Evolutionary conservation across 2,113 vertebrate genomes (phyloP).

Genomic region (Petroica traversi): DNA sequence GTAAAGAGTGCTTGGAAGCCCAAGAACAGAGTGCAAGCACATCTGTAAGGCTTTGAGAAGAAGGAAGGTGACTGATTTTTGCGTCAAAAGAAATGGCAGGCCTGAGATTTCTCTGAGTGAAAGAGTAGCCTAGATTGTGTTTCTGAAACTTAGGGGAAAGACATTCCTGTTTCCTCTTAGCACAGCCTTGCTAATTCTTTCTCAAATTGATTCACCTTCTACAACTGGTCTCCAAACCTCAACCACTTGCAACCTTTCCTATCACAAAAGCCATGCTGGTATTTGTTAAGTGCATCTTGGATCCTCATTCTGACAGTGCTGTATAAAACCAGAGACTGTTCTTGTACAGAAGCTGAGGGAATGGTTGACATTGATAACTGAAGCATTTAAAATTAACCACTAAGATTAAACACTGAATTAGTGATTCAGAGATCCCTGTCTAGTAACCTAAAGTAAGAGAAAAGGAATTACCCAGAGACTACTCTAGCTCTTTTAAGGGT

Average conservation of each 20-base stretch:
- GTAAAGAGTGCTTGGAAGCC: neutral
- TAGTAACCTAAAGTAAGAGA: neutral
- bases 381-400: neutral
- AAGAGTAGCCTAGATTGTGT: neutral
- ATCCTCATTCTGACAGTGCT: neutral
- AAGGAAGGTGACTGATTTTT: neutral
- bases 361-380: neutral
- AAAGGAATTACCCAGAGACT: neutral
- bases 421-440: neutral
- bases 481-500: neutral
- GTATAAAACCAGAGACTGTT: neutral
- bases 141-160: neutral
- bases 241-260: neutral
- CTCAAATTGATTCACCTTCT: neutral
- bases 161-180: neutral
- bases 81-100: neutral
- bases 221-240: neutral
- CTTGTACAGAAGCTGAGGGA: neutral
- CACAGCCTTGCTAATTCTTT: neutral
- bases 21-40: neutral
- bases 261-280: neutral
- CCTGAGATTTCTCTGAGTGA: neutral
- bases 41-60: neutral
- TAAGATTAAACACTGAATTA: neutral
- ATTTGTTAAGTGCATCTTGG: neutral